Base-by-base conservation (phyloP, 1,140 invertebrate species). In the Lepidostoma basale region DNA sequence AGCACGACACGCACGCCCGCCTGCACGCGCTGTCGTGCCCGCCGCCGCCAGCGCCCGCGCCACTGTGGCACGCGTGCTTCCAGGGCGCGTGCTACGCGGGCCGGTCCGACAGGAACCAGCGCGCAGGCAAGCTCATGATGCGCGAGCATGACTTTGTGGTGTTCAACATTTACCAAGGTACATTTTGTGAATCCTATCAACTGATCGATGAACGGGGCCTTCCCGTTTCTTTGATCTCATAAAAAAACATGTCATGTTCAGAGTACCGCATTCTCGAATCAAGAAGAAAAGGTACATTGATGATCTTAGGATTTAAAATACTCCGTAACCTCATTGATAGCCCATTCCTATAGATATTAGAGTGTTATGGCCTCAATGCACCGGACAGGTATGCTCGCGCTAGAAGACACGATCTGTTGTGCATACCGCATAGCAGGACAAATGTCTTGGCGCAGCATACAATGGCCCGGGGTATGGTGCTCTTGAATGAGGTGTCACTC, bases 121-220 rank as follows among this genome's bases (percentile, higher is more conserved):
- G 76, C 56, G 68, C 75, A 16, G 77, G 78, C 22, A 76, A 76
- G 67, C 62, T 79, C 8, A 77, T 78, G 72, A 77, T 78, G 16
- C 67, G 77, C 30, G 78, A 79, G 65, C 77, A 79, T 56, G 78
- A 79, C 63, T 78, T 78, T 67, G 78, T 79, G 8, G 62, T 77
- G 10, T 79, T 79, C 56, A 74, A 73, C 25, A 77, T 74, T 65
- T 75, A 72, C 47, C 25, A 74, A 68, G 77, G 77, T 77, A 69
- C 64, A 72, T 47, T n/a, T n/a, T n/a, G n/a, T n/a, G n/a, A n/a
- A n/a, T n/a, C 28, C 12, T 52, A 23, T 52, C 22, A 12, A 25
- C 12, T 60, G 10, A 40, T 33, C n/a, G n/a, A n/a, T n/a, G n/a
- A n/a, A n/a, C n/a, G n/a, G n/a, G n/a, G n/a, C n/a, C 33, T 36